These are phyloP conservation scores for Lissocephala sabroskyi DNA, from an alignment of 2,888 invertebrate genomes.

Conservation along the genomic window DNA sequence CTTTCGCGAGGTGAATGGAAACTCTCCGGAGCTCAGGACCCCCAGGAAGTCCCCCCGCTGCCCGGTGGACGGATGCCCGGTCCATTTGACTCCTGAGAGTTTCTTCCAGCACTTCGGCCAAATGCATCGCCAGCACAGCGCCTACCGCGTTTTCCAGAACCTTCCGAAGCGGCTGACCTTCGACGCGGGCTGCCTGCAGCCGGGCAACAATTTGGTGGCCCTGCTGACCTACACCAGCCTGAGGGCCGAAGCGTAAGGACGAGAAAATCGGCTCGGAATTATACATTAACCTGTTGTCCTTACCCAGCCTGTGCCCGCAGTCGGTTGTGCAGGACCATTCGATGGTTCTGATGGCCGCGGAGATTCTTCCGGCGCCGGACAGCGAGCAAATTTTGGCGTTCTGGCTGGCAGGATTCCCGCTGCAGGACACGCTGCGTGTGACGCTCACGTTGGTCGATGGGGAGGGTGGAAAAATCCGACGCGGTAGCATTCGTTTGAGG, in stretches of 20 bases:
- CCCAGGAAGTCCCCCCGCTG: too few species aligned
- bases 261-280: neutral
- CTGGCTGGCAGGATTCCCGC: neutral
- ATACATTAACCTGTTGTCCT: too few species aligned
- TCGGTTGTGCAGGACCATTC: neutral
- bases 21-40: too few species aligned
- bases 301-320: too few species aligned
- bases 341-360: neutral
- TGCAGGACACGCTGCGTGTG: neutral
- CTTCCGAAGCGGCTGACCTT: constrained; percentile 1
- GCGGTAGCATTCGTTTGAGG: too few species aligned
- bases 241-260: neutral
- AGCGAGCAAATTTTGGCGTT: neutral
- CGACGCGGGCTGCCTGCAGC: neutral
- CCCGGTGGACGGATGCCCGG: too few species aligned
- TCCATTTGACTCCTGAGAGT: too few species aligned
- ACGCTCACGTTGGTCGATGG: neutral
- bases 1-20: too few species aligned
- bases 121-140: too few species aligned
- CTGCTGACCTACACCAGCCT: constrained; percentile 3
- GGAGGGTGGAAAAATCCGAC: too few species aligned
- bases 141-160: neutral
- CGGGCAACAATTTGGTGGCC: constrained; percentile 1
- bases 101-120: too few species aligned
- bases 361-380: neutral